These are phyloP conservation scores for Moxostoma hubbsi DNA, from an alignment of 2,797 vertebrate genomes.

Conservation along the genomic window DNA sequence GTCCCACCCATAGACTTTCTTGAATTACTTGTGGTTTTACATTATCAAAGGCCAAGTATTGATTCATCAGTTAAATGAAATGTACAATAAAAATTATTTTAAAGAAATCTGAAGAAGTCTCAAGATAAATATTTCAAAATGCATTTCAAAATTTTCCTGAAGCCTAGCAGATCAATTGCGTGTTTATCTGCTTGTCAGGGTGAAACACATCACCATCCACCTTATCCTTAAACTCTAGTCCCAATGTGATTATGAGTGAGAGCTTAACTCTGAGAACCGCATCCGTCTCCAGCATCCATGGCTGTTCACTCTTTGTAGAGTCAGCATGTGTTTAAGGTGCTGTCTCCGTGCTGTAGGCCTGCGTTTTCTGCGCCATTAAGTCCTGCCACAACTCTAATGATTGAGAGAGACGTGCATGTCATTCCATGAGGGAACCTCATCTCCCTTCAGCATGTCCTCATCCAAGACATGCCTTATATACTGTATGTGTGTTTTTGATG, in stretches of 20 bases:
- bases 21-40: no score
- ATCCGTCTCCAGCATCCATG: constrained; percentile 20
- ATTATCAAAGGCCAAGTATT: no score
- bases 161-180: neutral
- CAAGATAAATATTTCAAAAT: neutral
- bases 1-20: no score
- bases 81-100: no score
- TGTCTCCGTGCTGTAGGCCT: constrained; percentile 66
- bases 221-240: constrained; percentile 12
- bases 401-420: constrained; percentile 54
- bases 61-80: neutral
- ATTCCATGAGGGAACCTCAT: constrained; percentile 58
- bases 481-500: constrained; percentile 37
- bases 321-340: constrained; percentile 58
- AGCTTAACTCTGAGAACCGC: constrained; percentile 1
- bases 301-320: constrained; percentile 48
- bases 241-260: constrained; percentile 21
- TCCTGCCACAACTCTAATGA: constrained; percentile 72
- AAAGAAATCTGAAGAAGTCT: neutral
- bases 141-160: neutral
- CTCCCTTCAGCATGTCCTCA: constrained; percentile 60
- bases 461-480: constrained; percentile 49
- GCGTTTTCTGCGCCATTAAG: constrained; percentile 81
- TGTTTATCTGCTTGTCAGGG: neutral
- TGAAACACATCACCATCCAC: neutral